Conservation (phyloP, 2,113 vertebrate species). For the Malaclemys terrapin region DNA sequence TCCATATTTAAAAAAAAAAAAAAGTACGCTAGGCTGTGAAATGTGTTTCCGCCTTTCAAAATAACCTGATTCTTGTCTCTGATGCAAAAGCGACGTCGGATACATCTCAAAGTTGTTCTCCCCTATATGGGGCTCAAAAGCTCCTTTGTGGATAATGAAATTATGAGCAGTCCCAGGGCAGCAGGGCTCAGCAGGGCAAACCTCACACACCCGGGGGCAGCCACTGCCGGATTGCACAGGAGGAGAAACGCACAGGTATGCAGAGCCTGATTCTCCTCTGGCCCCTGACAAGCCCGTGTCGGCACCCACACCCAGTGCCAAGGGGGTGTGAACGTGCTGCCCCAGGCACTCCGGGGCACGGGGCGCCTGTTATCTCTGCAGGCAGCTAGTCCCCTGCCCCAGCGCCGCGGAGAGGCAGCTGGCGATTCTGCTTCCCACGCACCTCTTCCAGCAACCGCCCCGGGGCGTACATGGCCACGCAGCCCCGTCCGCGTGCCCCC, state of each 20-base stretch:
- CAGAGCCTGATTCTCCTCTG: not conserved
- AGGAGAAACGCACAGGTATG: not conserved
- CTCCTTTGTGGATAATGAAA: not conserved
- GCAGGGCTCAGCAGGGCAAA: not conserved
- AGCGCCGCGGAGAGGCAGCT: not conserved
- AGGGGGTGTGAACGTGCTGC: not conserved
- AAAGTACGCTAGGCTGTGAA: not conserved
- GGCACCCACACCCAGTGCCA: fast-evolving
- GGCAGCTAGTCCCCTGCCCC: no score
- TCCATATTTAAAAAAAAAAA: not conserved
- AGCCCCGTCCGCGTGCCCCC: not conserved
- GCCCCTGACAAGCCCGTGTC: not conserved
- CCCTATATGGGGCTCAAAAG: not conserved
- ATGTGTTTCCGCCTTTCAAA: not conserved
- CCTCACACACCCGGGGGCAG: not conserved
- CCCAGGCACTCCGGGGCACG: no score
- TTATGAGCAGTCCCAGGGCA: fast-evolving
- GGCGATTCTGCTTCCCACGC: not conserved
- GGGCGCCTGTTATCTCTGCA: no score
- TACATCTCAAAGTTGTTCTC: not conserved
- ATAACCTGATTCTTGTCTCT: not conserved
- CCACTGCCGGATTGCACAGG: not conserved
- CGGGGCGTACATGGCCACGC: not conserved
- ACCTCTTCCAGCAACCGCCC: not conserved
- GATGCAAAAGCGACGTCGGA: no score